phyloP scores from a whole-genome alignment of 2,888 invertebrate species.

The Thyatira batis region DNA sequence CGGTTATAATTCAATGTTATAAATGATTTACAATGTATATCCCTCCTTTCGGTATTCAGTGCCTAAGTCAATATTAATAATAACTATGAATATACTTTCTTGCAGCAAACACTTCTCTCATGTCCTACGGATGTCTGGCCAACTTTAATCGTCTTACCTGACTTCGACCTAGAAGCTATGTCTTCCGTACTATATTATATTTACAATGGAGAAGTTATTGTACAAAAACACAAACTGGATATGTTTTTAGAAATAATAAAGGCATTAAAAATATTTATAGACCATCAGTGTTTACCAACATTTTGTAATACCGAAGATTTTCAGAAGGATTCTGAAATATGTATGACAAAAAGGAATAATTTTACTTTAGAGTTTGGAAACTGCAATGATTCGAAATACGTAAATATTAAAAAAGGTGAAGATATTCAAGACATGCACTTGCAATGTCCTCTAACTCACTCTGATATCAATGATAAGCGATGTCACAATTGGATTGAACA shows the following conservation, averaged over 20 bases:
- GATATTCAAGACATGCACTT: slow-evolving; percentile 31
- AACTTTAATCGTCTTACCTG: slow-evolving; percentile 85
- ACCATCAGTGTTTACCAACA: slow-evolving; percentile 48
- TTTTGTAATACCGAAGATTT: slow-evolving; percentile 22
- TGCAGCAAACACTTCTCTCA: slow-evolving; percentile 63
- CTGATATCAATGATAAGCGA: slow-evolving; percentile 46
- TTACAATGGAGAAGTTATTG: slow-evolving; percentile 85
- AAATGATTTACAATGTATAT: too few relatives aligned
- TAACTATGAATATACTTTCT: slow-evolving; percentile 16
- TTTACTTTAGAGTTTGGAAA: slow-evolving; percentile 39
- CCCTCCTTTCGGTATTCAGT: too few relatives aligned
- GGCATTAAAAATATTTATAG: slow-evolving; percentile 68
- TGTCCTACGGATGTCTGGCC: slow-evolving; percentile 71
- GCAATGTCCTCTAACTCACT: slow-evolving; percentile 37
- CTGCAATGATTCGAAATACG: slow-evolving; percentile 32
- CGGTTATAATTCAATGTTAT: too few relatives aligned
- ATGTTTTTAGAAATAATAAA: slow-evolving; percentile 83
- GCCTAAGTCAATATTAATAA: too few relatives aligned
- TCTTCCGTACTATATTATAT: slow-evolving; percentile 85
- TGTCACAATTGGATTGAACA: slow-evolving; percentile 47
- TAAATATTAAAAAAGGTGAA: slow-evolving; percentile 50
- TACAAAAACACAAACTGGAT: slow-evolving; percentile 80
- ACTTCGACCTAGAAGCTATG: slow-evolving; percentile 84
- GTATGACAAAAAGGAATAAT: slow-evolving; percentile 25
- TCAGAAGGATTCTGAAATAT: slow-evolving; percentile 20